These are phyloP conservation scores for Invenusta paracnida DNA, from an alignment of 2,888 invertebrate species.

Conservation along the genomic window DNA sequence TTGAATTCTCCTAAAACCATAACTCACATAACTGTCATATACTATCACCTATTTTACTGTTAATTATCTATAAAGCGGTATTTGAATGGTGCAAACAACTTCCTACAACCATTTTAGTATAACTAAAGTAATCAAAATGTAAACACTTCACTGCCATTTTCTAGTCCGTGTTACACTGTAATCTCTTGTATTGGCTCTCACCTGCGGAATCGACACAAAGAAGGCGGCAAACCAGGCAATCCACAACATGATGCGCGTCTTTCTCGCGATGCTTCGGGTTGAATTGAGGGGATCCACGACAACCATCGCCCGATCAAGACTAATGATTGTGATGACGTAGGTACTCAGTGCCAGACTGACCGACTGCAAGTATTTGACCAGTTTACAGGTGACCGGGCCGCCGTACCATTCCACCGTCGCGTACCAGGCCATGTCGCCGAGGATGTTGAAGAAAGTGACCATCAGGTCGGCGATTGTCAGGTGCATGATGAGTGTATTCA, in stretches of 20 bases:
- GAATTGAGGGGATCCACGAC: conserved; percentile 71
- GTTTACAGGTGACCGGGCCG: conserved; percentile 72
- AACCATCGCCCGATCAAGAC: conserved; percentile 72
- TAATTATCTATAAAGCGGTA: too few species aligned
- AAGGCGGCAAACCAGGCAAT: conserved; percentile 72
- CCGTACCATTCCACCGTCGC: conserved; percentile 76
- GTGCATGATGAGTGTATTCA: conserved; percentile 68
- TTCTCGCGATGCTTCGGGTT: conserved; percentile 64
- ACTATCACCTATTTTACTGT: too few species aligned
- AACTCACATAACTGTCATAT: too few species aligned
- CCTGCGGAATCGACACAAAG: conserved; percentile 76
- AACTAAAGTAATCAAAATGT: too few species aligned
- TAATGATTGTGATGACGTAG: conserved; percentile 75
- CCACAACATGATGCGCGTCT: conserved; percentile 63
- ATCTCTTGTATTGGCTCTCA: too few species aligned
- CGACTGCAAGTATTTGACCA: conserved; percentile 74
- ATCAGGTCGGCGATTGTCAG: conserved; percentile 76
- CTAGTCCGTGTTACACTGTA: too few species aligned
- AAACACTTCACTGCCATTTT: too few species aligned
- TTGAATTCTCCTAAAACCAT: too few species aligned
- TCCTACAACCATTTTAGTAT: too few species aligned
- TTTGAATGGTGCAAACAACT: too few species aligned
- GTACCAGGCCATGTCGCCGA: conserved; percentile 76
- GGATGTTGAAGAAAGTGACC: conserved; percentile 75
- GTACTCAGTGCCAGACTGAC: conserved; percentile 73